Base-by-base conservation (phyloP, 2,113 vertebrate species). In the Mesocricetus auratus region DNA sequence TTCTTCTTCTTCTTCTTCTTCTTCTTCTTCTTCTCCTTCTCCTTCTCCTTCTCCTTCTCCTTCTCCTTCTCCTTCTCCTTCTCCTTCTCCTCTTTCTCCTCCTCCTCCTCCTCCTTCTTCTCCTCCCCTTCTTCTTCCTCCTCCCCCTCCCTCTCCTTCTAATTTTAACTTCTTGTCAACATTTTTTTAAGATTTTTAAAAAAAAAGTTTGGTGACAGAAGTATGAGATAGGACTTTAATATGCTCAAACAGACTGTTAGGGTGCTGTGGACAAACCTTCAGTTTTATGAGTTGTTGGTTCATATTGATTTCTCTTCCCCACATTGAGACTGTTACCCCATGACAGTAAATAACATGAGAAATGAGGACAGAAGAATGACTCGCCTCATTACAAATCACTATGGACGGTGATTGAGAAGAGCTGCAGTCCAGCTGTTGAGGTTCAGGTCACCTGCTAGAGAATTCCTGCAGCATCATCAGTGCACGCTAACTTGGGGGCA, bases 391-490 rank as follows among this genome's bases (percentile, higher is more conserved):
- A 64, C 93, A 91, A 91, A 86, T 89, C 87, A 45, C 77, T 68
- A 86, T 58, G 73, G 58, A 91, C 92, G 89, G 75, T 90, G 88
- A 82, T 53, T 96, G 64, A 87, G 56, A 93, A 97, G 79, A 68
- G 73, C 42, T 60, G 17, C 5, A 31, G 39, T 53, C 60, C 24
- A 62, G 45, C 81, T 92, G 91, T 47, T 87, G 89, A 94, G 64
- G 87, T 56, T 53, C 50, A 58, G 66, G 31, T 83, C n/a, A 62
- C 62, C 47, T 79, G 71, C 47, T 82, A 71, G 77, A 66, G 58
- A 81, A 22, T 85, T 79, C 17, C 39, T 53, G 8, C 31, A 21
- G 47, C 60, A 8, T 93, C n/a, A 75, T 64, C 50, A 58, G 1
- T 29, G 83, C 0, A 0, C 60, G 12, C 9, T 60, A 15, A 26